Base-by-base conservation (phyloP, 2,113 vertebrate genomes). In the Anhinga rufa region DNA sequence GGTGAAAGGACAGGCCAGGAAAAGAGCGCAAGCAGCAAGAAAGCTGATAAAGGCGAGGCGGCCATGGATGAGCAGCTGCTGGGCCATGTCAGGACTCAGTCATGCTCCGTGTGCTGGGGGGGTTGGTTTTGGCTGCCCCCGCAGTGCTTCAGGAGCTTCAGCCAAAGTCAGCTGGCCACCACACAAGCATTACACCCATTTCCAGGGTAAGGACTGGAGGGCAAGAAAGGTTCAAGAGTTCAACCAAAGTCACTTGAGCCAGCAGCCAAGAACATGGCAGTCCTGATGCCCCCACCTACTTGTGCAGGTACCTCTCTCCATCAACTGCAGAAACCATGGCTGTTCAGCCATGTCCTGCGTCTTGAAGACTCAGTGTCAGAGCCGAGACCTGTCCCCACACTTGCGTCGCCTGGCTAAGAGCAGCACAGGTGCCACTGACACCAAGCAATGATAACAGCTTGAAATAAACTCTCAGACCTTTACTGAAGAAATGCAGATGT, bases 1-100 rank as follows among this genome's bases (percentile, higher is more conserved):
- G 71, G 89, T 76, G 84, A 96, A 90, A 93, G 95, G 97, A 95
- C 85, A 80, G 87, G 61, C 62, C 93, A 93, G 93, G 96, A 96
- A 96, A 95, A 81, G 85, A 83, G 74, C 1, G 0, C 9, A 75
- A 78, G 93, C 72, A 91, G 40, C 40, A 8, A 38, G 44, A 1
- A 14, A 66, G 77, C 79, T 81, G 92, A 97, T 97, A 96, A 96
- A 95, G 51, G 26, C 88, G 1, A 66, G 48, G 61, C 34, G 2
- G 68, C n/a, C 2, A 3, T 22, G 64, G 82, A 58, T 5, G 2
- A 92, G 69, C 2, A 11, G 52, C 52, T 4, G 4, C 36, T 46
- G 49, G 48, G 29, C 77, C 15, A 5, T n/a, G 92, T 82, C 61
- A 69, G 83, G 52, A 38, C 32, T 70, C 10, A n/a, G 0, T 60